Conservation (phyloP, 2,888 invertebrate species). For the Athalia circularis region DNA sequence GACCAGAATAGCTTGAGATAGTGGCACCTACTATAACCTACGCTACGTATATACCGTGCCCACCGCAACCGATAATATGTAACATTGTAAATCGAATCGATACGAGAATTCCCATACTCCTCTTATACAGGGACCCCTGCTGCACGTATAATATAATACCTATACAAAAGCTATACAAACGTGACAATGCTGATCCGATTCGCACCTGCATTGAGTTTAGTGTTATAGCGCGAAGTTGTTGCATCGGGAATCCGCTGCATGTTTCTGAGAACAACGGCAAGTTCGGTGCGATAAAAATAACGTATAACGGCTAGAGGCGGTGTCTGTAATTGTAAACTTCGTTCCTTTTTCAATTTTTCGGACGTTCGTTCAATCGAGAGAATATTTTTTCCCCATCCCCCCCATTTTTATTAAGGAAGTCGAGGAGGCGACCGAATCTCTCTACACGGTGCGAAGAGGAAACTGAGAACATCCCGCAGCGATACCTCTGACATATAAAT, state of each 20-base stretch:
- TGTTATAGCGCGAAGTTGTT: too few relatives aligned
- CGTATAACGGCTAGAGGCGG: too few relatives aligned
- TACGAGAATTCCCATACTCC: background rate
- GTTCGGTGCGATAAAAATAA: too few relatives aligned
- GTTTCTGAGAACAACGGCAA: too few relatives aligned
- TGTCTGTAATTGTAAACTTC: too few relatives aligned
- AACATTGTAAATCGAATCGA: conserved; percentile 13
- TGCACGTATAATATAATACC: background rate
- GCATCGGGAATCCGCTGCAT: too few relatives aligned
- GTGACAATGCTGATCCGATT: too few relatives aligned
- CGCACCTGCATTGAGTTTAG: too few relatives aligned
- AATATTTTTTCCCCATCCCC: too few relatives aligned
- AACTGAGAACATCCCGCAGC: background rate
- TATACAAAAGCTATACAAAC: too few relatives aligned
- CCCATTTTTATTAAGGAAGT: background rate
- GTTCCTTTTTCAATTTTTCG: too few relatives aligned
- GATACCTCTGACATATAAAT: background rate
- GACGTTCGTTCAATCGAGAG: too few relatives aligned
- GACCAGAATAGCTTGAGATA: conserved; percentile 25
- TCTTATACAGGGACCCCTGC: background rate
- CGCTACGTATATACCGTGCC: background rate
- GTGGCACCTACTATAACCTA: background rate
- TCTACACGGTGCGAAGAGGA: background rate
- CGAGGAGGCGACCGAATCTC: background rate
- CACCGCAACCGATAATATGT: conserved; percentile 3